These are phyloP conservation scores for Enteromius fasciolatus DNA, from an alignment of 2,797 vertebrate species.

Conservation along the genomic window DNA sequence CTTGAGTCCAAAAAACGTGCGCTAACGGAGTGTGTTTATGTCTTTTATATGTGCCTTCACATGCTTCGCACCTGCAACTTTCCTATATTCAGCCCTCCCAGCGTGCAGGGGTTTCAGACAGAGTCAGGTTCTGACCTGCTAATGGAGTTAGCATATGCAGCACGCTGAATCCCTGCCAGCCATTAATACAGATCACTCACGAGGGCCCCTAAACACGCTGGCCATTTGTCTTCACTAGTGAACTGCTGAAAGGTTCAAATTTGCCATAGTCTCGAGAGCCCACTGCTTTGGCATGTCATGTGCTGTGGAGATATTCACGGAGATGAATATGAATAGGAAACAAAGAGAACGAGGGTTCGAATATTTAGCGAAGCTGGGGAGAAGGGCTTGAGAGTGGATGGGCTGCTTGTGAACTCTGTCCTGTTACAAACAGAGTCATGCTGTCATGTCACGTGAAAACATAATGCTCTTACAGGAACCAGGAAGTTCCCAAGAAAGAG, in stretches of 20 bases:
- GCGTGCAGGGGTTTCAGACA: slow-evolving; percentile 54
- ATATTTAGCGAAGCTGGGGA: neutral
- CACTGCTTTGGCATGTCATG: slow-evolving; percentile 50
- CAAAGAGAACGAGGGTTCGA: slow-evolving; percentile 2
- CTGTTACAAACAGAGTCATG: slow-evolving; percentile 50
- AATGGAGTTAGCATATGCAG: slow-evolving; percentile 83
- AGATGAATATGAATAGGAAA: slow-evolving; percentile 33
- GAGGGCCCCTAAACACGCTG: slow-evolving; percentile 71
- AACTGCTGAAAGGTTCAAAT: slow-evolving; percentile 77
- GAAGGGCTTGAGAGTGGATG: slow-evolving; percentile 22
- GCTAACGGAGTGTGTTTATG: slow-evolving; percentile 52
- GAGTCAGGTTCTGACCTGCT: slow-evolving; percentile 76
- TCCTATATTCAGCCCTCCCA: slow-evolving; percentile 56
- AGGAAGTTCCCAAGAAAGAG: neutral
- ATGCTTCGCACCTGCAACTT: slow-evolving; percentile 63
- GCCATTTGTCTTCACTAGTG: slow-evolving; percentile 84
- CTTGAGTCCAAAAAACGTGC: slow-evolving; percentile 36
- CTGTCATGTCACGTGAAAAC: slow-evolving; percentile 41
- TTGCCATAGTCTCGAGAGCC: slow-evolving; percentile 72
- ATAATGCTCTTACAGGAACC: neutral
- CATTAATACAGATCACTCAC: slow-evolving; percentile 83
- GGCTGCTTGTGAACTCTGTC: slow-evolving; percentile 35
- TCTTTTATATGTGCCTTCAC: slow-evolving; percentile 40
- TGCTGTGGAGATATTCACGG: slow-evolving; percentile 24
- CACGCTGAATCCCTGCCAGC: slow-evolving; percentile 73